These are phyloP conservation scores for Carassius carassius DNA, from an alignment of 2,113 vertebrate genomes.

Conservation along the genomic window DNA sequence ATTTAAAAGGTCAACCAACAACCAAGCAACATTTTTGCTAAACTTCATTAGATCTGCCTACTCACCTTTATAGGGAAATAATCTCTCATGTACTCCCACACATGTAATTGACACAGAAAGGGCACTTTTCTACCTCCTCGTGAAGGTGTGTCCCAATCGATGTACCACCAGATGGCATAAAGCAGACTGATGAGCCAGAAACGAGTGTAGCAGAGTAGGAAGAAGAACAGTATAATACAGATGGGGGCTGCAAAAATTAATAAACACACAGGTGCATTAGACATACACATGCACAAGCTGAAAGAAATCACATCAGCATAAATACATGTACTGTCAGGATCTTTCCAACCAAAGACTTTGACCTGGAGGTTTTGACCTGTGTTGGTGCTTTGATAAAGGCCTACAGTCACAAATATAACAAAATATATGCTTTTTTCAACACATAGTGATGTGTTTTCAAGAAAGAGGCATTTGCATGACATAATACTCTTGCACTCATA, in stretches of 20 bases:
- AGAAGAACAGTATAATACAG: slow-evolving; percentile 77
- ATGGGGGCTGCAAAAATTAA: slow-evolving; percentile 73
- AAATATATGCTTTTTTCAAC: background rate
- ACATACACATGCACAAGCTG: slow-evolving; percentile 19
- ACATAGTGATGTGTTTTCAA: background rate
- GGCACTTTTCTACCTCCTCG: slow-evolving; percentile 74
- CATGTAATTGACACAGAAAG: slow-evolving; percentile 34
- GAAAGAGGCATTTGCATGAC: background rate
- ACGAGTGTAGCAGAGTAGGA: slow-evolving; percentile 84
- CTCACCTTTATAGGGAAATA: slow-evolving; percentile 91
- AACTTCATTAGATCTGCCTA: background rate
- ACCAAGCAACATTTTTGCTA: background rate
- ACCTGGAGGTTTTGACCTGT: background rate
- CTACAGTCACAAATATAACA: background rate
- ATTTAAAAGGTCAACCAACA: background rate
- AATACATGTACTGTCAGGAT: slow-evolving; percentile 1
- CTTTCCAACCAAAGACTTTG: background rate
- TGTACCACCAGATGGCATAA: slow-evolving; percentile 83
- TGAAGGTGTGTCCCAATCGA: slow-evolving; percentile 81
- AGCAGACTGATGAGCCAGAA: slow-evolving; percentile 86
- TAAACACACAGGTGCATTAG: background rate
- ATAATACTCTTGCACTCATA: too few relatives aligned
- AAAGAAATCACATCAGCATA: slow-evolving; percentile 11
- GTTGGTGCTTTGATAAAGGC: background rate
- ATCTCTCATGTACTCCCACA: slow-evolving; percentile 86